Evolutionary conservation across 1,140 invertebrate species (phyloP), one percentile per base, ranked within the genome.

Genomic region (Camponotus vicinus): DNA sequence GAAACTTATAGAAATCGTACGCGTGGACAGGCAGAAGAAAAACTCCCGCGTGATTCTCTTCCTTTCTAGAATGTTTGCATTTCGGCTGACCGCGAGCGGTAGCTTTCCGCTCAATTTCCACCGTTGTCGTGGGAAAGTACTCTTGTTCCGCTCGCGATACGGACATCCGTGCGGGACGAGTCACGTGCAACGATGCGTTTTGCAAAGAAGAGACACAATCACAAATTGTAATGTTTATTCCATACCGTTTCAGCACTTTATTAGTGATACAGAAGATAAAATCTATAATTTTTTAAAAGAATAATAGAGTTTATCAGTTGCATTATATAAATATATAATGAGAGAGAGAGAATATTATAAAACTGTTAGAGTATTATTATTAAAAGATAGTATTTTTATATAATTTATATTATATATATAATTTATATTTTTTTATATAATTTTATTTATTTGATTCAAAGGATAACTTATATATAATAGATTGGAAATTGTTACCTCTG

Each of bases 51-150:
- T 45, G 66, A 89, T 80, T 89, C 77, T 59, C 87, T 88, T 86
- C 37, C 57, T 78, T 52, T 63, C n/a, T 45, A 78, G 55, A 21
- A 78, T 55, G 42, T 78, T 83, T 78, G 45, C 45, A 77, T 49
- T 78, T 75, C 5, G 59, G 59, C 37, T 63, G 18, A 34, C 55
- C 64, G 57, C 71, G 75, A 49, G 42, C 80, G 67, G 13, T 13
- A 18, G 49, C 61, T 90, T 90, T 90, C 78, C 79, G 85, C 73
- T 83, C 85, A 83, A 86, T 89, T 89, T 89, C 84, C 59, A 83
- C n/a, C 37, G 70, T 79, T 67, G 37, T 79, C 78, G 49, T 82
- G 84, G 57, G 79, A 83, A 83, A 83, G 79, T 75, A 63, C 70
- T 83, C 40, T 37, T 61, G 27, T 63, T 83, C 79, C 55, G 27